These are phyloP conservation scores for Macrochelys suwanniensis DNA, from an alignment of 2,797 vertebrate genomes.

Conservation along the genomic window DNA sequence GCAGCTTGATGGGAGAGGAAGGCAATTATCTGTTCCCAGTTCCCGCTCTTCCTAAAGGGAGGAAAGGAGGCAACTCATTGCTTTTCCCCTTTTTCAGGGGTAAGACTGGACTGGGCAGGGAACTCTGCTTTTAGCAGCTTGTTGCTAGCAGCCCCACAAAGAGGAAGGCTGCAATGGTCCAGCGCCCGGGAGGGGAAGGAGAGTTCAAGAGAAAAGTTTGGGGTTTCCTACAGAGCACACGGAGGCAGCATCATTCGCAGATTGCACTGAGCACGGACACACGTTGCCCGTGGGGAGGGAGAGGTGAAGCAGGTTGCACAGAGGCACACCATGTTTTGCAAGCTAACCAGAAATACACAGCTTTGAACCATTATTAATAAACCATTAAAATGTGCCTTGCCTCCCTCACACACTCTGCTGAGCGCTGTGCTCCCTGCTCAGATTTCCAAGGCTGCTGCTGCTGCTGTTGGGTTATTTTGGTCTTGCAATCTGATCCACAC, in stretches of 20 bases:
- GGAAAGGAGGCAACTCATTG: background rate
- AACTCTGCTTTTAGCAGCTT: background rate
- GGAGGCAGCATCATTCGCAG: rapidly evolving
- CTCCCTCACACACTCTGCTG: background rate
- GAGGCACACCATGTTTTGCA: rapidly evolving
- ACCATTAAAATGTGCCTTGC: background rate
- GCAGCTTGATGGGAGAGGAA: rapidly evolving
- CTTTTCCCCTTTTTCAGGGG: background rate
- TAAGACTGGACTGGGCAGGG: background rate
- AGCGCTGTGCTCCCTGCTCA: background rate
- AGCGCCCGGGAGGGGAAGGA: background rate
- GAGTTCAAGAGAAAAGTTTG: rapidly evolving
- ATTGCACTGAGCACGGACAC: rapidly evolving
- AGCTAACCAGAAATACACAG: background rate
- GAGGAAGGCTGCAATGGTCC: background rate
- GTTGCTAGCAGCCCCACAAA: background rate
- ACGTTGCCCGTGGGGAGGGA: rapidly evolving
- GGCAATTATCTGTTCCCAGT: background rate
- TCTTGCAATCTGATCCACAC: constrained; percentile 72
- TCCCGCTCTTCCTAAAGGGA: background rate
- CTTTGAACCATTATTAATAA: constrained; percentile 41
- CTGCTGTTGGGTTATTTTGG: constrained; percentile 74
- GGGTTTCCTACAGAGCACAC: background rate
- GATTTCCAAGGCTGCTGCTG: constrained; percentile 36
- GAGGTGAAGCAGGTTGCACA: background rate